A percentile compares a stretch with the other conserved stretches of the same genome.
Evolutionary conservation across 2,888 invertebrate genomes (phyloP).

Genomic region (Carpatolechia fugitivella): DNA sequence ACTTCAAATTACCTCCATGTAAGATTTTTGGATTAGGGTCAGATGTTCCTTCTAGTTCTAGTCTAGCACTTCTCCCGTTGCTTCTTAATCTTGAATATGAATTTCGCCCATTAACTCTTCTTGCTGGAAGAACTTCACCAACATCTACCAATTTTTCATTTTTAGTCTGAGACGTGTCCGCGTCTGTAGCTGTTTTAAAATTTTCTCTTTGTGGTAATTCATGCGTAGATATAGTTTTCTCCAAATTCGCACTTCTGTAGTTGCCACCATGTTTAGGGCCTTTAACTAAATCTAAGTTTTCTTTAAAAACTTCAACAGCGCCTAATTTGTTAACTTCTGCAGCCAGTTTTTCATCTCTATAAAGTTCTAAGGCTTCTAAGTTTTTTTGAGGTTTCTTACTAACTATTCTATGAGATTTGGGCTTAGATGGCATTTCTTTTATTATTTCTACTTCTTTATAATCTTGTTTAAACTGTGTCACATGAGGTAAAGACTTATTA

Average conservation of each 20-base stretch:
- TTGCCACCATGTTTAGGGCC: conserved; percentile 72
- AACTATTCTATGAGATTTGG: neutral
- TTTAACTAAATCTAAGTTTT: conserved; percentile 49
- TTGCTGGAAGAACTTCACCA: conserved; percentile 28
- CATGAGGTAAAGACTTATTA: conserved; percentile 55
- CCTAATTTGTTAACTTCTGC: conserved; percentile 64
- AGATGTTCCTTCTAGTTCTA: conserved; percentile 39
- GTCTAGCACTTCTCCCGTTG: conserved; percentile 40
- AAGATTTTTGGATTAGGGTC: conserved; percentile 29
- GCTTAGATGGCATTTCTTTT: conserved; percentile 51
- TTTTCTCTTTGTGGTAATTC: conserved; percentile 19
- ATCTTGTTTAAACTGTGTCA: conserved; percentile 64
- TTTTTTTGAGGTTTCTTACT: conserved; percentile 46
- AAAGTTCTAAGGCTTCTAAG: conserved; percentile 53
- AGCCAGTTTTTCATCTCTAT: conserved; percentile 65
- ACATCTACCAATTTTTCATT: conserved; percentile 42
- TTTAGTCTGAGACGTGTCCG: conserved; percentile 54
- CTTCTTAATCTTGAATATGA: conserved; percentile 37
- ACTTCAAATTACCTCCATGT: conserved; percentile 54
- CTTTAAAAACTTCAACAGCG: conserved; percentile 66
- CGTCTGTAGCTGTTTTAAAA: conserved; percentile 35
- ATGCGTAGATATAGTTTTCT: conserved; percentile 27
- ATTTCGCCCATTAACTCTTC: conserved; percentile 41
- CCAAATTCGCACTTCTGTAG: conserved; percentile 48
- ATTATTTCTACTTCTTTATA: conserved; percentile 67